Conservation (phyloP, 23 tunicate genomes). For the Botrylloides violaceus region DNA sequence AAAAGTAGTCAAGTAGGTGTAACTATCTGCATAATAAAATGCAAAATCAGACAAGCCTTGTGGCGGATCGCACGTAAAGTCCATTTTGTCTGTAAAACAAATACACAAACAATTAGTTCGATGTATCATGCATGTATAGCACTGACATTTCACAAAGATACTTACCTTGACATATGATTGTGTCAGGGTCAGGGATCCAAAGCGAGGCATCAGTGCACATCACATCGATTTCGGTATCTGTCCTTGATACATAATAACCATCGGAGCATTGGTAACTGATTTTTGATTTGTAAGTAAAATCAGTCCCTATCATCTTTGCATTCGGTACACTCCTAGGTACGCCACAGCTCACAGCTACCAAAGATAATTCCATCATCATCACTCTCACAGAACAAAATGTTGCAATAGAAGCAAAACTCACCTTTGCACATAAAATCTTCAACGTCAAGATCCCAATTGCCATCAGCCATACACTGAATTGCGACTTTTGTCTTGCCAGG, state of each 20-base stretch:
- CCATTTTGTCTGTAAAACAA: conserved; percentile 20
- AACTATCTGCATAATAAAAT: conserved; percentile 32
- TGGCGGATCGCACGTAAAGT: conserved; percentile 50
- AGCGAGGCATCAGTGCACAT: conserved; percentile 35
- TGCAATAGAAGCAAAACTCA: neutral
- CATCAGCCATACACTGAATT: conserved; percentile 29
- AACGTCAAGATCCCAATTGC: conserved; percentile 34
- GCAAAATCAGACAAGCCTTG: conserved; percentile 19
- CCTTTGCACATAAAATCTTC: conserved; percentile 44
- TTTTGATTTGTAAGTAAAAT: conserved; percentile 11
- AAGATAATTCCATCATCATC: neutral
- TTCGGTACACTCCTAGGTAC: conserved; percentile 36
- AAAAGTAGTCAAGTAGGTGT: conserved; percentile 21
- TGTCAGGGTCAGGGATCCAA: conserved; percentile 55
- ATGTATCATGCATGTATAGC: neutral
- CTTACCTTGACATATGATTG: conserved; percentile 13
- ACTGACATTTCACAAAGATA: neutral
- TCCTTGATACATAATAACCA: conserved; percentile 25
- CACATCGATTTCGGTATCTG: neutral
- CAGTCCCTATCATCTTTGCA: conserved; percentile 8
- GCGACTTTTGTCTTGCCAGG: conserved; percentile 27
- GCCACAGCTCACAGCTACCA: conserved; percentile 58
- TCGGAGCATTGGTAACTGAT: conserved; percentile 33
- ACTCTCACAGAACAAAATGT: neutral
- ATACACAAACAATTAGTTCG: neutral